A percentile compares a stretch with the other conserved stretches of the same genome.
Evolutionary conservation across 2,888 invertebrate genomes (phyloP).

Genomic region (Anoplius nigerrimus): DNA sequence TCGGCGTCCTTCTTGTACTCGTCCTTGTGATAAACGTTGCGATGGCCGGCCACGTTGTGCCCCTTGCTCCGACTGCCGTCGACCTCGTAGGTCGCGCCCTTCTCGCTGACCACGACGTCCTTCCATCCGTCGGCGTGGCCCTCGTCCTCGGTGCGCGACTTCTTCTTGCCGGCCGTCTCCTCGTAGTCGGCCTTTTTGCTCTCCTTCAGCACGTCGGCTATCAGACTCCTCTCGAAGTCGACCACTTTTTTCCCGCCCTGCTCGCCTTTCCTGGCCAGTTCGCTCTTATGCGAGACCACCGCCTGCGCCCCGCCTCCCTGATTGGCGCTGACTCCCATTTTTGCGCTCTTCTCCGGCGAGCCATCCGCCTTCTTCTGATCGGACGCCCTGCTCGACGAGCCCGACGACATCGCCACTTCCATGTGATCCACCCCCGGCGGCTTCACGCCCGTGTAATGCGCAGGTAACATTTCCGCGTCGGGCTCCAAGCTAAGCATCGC

Average conservation of each 20-base stretch:
- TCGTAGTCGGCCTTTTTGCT: conserved; percentile 76
- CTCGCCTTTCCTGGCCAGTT: conserved; percentile 77
- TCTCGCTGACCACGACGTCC: conserved; percentile 72
- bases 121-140: conserved; percentile 75
- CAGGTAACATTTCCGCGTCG: conserved; percentile 73
- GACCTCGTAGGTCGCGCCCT: conserved; percentile 76
- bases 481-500: conserved; percentile 64
- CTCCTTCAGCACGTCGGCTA: conserved; percentile 77
- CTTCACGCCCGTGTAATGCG: conserved; percentile 63
- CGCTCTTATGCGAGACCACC: conserved; percentile 75
- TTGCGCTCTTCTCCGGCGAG: conserved; percentile 43
- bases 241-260: conserved; percentile 77
- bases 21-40: conserved; percentile 83
- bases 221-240: conserved; percentile 77
- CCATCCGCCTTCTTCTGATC: conserved; percentile 54
- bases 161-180: conserved; percentile 67
- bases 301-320: conserved; percentile 65
- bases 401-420: conserved; percentile 53
- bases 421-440: conserved; percentile 72
- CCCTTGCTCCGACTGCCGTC: conserved; percentile 78
- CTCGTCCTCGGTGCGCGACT: conserved; percentile 73
- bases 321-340: no score
- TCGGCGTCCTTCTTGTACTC: conserved; percentile 85
- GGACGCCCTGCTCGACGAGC: conserved; percentile 17
- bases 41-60: conserved; percentile 82